Conservation (phyloP, 2,888 invertebrate genomes). For the Drosophila cognata region DNA sequence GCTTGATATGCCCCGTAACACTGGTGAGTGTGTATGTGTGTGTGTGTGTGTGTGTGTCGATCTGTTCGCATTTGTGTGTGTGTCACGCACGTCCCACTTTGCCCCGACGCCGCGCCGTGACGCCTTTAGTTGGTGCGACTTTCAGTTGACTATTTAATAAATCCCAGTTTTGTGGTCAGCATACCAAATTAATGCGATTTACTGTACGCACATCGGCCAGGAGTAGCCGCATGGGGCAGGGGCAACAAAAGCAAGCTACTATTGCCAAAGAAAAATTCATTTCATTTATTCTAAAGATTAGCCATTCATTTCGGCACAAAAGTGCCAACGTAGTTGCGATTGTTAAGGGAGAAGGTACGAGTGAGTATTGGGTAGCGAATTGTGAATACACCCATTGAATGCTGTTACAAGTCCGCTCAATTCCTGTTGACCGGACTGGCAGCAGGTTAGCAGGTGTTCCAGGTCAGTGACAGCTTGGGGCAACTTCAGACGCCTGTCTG, state of each 20-base stretch:
- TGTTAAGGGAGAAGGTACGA: not conserved
- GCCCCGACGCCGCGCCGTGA: conserved; percentile 16
- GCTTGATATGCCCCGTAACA: conserved; percentile 25
- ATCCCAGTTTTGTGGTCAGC: conserved; percentile 81
- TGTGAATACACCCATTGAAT: conserved; percentile 59
- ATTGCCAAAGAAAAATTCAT: conserved; percentile 65
- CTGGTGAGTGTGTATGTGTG: conserved; percentile 15
- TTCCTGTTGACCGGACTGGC: conserved; percentile 51
- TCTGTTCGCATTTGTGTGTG: conserved; percentile 60
- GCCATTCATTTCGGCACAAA: conserved; percentile 70
- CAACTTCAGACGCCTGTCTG: conserved; percentile 47
- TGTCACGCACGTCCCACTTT: conserved; percentile 62
- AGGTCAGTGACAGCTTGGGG: conserved; percentile 44
- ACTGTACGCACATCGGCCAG: conserved; percentile 42
- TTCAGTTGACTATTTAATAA: conserved; percentile 81
- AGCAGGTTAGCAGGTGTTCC: conserved; percentile 73
- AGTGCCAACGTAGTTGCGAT: not conserved
- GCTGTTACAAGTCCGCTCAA: conserved; percentile 49
- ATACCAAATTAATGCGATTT: conserved; percentile 82
- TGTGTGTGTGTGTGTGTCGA: conserved; percentile 28
- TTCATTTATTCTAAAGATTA: conserved; percentile 80
- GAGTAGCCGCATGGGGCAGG: not conserved
- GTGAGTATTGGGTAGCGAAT: conserved; percentile 45
- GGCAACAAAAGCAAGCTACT: not conserved
- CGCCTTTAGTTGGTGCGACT: conserved; percentile 45